These are phyloP conservation scores for Nymphicus hollandicus DNA, from an alignment of 2,113 vertebrate genomes.

Conservation along the genomic window DNA sequence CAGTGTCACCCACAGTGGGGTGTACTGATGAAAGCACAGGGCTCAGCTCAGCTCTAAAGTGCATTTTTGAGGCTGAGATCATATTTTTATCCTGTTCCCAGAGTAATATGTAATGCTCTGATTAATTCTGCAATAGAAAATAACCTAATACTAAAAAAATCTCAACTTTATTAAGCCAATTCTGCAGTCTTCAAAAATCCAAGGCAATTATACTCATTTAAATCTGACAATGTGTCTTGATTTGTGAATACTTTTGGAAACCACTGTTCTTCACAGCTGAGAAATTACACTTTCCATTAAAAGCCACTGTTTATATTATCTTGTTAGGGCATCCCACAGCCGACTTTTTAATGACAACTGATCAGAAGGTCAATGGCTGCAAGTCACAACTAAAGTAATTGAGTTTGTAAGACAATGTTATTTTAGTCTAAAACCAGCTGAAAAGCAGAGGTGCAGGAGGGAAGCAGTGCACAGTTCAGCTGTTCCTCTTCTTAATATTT, in stretches of 20 bases:
- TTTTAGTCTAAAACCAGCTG: neutral
- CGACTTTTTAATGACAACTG: constrained; percentile 12
- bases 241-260: constrained; percentile 49
- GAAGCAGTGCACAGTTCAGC: neutral
- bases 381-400: neutral
- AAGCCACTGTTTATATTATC: neutral
- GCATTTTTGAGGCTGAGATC: constrained; percentile 11
- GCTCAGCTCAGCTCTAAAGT: neutral
- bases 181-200: constrained; percentile 41
- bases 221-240: constrained; percentile 42
- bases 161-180: constrained; percentile 35
- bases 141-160: constrained; percentile 63
- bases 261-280: constrained; percentile 22
- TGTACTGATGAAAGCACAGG: neutral
- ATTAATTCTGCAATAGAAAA: constrained; percentile 46
- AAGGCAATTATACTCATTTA: constrained; percentile 24
- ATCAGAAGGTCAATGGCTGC: constrained; percentile 30
- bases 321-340: neutral
- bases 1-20: neutral
- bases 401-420: neutral
- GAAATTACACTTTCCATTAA: constrained; percentile 11
- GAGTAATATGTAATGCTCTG: constrained; percentile 45
- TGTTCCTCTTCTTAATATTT: neutral
- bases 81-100: constrained; percentile 37
- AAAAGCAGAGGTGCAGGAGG: neutral